Conservation (phyloP, 1,140 invertebrate species). For the Sesamia nonagrioides region DNA sequence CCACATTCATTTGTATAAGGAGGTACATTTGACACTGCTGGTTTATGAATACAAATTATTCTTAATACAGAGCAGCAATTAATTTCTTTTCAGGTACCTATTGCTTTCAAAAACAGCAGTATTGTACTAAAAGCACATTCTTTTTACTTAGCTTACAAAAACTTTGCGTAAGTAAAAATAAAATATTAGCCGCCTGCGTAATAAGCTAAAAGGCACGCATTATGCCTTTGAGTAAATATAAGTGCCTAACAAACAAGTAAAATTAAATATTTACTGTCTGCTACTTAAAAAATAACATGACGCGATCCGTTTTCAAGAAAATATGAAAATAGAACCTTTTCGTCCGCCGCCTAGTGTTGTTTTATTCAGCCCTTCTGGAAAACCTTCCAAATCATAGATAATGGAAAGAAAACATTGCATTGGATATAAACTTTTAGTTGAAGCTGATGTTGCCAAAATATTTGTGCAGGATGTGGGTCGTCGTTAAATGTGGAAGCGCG, state of each 20-base stretch:
- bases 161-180: not conserved
- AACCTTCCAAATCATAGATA: conserved; percentile 68
- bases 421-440: conserved; percentile 62
- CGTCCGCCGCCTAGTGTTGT: conserved; percentile 61
- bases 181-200: not conserved
- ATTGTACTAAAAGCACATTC: too few relatives aligned
- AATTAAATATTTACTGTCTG: conserved; percentile 48
- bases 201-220: conserved; percentile 1
- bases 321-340: conserved; percentile 57
- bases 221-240: conserved; percentile 8
- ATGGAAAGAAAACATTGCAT: conserved; percentile 73
- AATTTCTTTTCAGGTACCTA: too few relatives aligned
- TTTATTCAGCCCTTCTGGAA: conserved; percentile 64
- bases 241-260: conserved; percentile 23
- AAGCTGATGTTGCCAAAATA: conserved; percentile 41
- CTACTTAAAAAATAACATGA: conserved; percentile 33
- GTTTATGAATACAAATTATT: too few relatives aligned
- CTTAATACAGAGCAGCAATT: too few relatives aligned
- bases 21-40: too few relatives aligned
- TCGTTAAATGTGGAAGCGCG: conserved; percentile 8
- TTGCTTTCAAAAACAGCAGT: too few relatives aligned
- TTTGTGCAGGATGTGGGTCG: conserved; percentile 18
- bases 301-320: conserved; percentile 36
- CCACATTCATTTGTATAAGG: not conserved
- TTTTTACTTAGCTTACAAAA: not conserved